phyloP scores from a whole-genome alignment of 1,140 invertebrate species.

The Orchesella cincta region DNA sequence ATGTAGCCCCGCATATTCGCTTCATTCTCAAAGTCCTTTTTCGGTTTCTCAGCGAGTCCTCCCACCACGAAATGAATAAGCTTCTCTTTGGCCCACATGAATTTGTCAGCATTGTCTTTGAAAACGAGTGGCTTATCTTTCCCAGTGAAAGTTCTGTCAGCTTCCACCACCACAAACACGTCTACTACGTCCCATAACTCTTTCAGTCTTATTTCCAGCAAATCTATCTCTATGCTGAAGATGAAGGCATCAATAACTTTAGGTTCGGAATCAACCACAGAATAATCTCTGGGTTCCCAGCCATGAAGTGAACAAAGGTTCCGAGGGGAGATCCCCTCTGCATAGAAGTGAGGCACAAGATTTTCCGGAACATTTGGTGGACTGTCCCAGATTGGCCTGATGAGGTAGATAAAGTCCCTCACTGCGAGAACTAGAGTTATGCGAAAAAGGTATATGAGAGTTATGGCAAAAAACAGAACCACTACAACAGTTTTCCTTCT shows the following conservation, averaged over 20 bases:
- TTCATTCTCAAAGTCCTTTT: constrained; percentile 33
- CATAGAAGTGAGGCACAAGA: constrained; percentile 33
- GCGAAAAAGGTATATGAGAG: background rate
- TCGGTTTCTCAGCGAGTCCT: background rate
- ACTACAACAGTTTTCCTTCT: no score
- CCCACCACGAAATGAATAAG: background rate
- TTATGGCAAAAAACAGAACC: no score
- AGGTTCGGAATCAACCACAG: background rate
- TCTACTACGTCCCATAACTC: constrained; percentile 48
- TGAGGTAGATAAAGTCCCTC: constrained; percentile 27
- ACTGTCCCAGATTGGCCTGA: constrained; percentile 35
- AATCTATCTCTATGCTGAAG: constrained; percentile 43
- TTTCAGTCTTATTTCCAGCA: constrained; percentile 45
- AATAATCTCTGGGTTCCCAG: constrained; percentile 15
- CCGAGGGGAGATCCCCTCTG: background rate
- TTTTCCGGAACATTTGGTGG: background rate
- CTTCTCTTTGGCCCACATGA: constrained; percentile 34
- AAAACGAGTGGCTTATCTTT: constrained; percentile 33
- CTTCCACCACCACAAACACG: constrained; percentile 41
- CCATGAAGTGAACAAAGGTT: constrained; percentile 14
- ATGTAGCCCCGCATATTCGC: constrained; percentile 24
- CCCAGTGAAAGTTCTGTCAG: constrained; percentile 44
- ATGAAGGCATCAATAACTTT: constrained; percentile 45
- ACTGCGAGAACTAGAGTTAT: background rate
- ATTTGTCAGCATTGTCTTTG: constrained; percentile 10